Base-by-base conservation (phyloP, 2,797 vertebrate genomes). In the Phoeniculus purpureus region DNA sequence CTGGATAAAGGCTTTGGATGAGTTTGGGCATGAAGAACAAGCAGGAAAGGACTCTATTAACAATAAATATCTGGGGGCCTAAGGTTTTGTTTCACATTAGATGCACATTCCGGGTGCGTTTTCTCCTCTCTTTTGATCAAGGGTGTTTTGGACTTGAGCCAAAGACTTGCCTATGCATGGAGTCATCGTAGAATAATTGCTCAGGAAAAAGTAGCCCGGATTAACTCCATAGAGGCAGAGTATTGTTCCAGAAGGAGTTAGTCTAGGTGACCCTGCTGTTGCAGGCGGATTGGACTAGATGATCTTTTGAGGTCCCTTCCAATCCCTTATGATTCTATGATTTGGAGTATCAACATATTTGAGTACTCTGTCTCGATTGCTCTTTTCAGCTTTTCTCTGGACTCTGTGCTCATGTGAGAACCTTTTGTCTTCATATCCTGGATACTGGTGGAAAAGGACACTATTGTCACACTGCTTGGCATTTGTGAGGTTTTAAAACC, bases 171-270 rank as follows among this genome's bases (percentile, higher is more conserved):
- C 81, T 87, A 23, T 94, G 76, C 85, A 60, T 0, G 9, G 25
- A 82, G 37, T 86, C 94, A 85, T 55, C 37, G 59, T 90, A 47
- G 73, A 89, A 62, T 91, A 96, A 94, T 94, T 89, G 68, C 73
- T 87, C 17, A 72, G 81, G 84, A 54, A 75, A 92, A 93, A 96
- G 51, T 78, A 89, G 58, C 52, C 73, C 83, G 94, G 91, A 93
- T 89, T 92, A 95, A 81, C 85, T 92, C 87, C 3, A 2, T 81
- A 73, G 85, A 62, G 81, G 54, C 65, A 54, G 29, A 68, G 70
- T 66, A 72, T 85, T 92, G 73, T 92, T 93, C 70, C n/a, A 92
- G 72, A 70, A 81, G 43, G 29, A 87, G 45, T 92, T 92, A n/a
- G n/a, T n/a, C n/a, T n/a, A n/a, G n/a, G n/a, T n/a, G n/a, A n/a